Conservation (phyloP, 2,888 invertebrate species). For the Drosophila ezoana region DNA sequence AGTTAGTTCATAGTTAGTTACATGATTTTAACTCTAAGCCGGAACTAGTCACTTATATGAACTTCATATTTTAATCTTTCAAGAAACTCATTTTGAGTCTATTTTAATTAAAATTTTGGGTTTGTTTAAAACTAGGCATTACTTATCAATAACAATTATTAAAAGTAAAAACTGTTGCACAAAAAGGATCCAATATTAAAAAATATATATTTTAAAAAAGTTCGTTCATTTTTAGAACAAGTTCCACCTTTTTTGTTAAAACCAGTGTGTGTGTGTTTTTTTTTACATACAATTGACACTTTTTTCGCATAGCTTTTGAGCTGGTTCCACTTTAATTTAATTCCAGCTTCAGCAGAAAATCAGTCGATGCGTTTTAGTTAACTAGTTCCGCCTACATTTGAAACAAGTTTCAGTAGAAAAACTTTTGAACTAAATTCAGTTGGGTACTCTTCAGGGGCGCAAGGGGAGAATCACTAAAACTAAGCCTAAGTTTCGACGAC, state of each 20-base stretch:
- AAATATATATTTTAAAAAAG: not conserved
- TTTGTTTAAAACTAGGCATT: too few relatives aligned
- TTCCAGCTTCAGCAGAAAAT: not conserved
- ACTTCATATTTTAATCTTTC: not conserved
- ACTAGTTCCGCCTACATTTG: slow-evolving; percentile 7
- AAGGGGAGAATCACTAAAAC: slow-evolving; percentile 4
- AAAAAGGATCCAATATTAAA: too few relatives aligned
- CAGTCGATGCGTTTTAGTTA: not conserved
- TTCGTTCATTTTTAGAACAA: not conserved
- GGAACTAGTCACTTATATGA: not conserved
- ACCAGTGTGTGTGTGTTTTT: too few relatives aligned
- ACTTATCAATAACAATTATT: too few relatives aligned
- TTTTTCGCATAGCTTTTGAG: not conserved
- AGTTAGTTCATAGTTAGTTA: not conserved
- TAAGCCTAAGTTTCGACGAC: not conserved
- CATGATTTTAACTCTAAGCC: not conserved
- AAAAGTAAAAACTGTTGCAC: too few relatives aligned
- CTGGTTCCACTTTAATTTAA: not conserved
- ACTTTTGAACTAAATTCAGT: not conserved
- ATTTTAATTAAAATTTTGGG: too few relatives aligned
- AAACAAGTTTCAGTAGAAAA: not conserved
- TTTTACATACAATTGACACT: too few relatives aligned
- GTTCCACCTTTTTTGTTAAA: not conserved
- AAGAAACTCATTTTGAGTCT: too few relatives aligned
- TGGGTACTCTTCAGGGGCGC: not conserved